Conservation (phyloP, 2,113 vertebrate genomes). For the Labeo catla region DNA sequence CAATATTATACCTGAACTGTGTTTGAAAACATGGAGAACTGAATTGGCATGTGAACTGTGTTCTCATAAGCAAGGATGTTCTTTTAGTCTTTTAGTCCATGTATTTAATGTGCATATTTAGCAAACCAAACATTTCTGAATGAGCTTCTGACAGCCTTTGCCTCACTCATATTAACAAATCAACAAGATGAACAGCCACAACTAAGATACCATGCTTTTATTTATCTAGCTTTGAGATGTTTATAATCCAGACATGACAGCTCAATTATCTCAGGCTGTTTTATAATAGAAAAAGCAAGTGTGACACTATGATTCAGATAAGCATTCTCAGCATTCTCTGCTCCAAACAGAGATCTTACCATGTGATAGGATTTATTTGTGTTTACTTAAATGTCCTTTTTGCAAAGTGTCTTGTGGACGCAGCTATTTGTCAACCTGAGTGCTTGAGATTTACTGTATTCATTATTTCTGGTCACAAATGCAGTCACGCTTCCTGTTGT, state of each 20-base stretch:
- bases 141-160: background rate
- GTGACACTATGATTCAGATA: constrained; percentile 17
- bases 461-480: constrained; percentile 44
- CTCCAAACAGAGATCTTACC: constrained; percentile 6
- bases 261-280: background rate
- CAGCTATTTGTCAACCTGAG: constrained; percentile 26
- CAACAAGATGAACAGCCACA: constrained; percentile 2
- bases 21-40: background rate
- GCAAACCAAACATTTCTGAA: background rate
- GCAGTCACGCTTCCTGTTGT: constrained; percentile 24
- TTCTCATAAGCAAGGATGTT: background rate
- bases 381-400: constrained; percentile 34
- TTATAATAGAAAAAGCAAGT: background rate
- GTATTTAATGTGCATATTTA: background rate
- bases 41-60: background rate
- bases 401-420: constrained; percentile 48
- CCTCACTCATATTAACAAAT: background rate
- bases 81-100: background rate
- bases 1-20: background rate
- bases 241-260: constrained; percentile 27
- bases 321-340: constrained; percentile 13
- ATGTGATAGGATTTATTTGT: constrained; percentile 37
- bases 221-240: constrained; percentile 22
- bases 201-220: background rate
- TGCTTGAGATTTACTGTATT: constrained; percentile 41